Evolutionary conservation across 1,140 invertebrate species (phyloP), one percentile per base, ranked within the genome.

Genomic region (Halotydeus destructor): DNA sequence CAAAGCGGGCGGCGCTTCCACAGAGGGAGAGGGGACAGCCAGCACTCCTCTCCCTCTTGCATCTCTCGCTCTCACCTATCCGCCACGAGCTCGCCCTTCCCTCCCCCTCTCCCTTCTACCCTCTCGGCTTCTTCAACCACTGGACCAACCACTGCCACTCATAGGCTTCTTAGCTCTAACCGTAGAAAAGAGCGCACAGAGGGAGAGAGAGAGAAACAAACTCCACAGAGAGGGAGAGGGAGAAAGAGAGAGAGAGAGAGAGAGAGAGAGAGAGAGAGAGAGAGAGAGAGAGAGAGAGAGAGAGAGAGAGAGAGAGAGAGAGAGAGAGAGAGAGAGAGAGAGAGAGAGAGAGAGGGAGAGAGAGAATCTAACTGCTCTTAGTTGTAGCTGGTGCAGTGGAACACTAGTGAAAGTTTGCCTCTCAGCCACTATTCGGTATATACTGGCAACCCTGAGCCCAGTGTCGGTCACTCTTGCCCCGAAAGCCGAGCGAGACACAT

Each of bases 321-420:
- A 30, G 28, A 30, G 28, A 30, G 28, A 30, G 28, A 30, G n/a
- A n/a, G n/a, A n/a, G 11, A 11, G 11, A n/a, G n/a, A n/a, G 11
- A 12, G 22, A 39, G 19, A 30, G 31, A 24, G 38, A 30, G 19
- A 39, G 38, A 30, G 22, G 38, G 38, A 30, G 27, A 30, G n/a
- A 30, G n/a, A n/a, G n/a, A 30, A 30, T 30, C 8, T n/a, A 30
- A n/a, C 27, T 30, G n/a, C 27, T 30, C 8, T 30, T 30, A 30
- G 8, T 30, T 8, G 27, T 30, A n/a, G n/a, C n/a, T n/a, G n/a
- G n/a, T 30, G 27, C 8, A 30, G n/a, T 9, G n/a, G 27, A n/a
- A n/a, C 27, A 30, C 8, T 9, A 30, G 27, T 8, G 27, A 8
- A 18, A 30, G 11, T n/a, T 30, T 30, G 31, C 38, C 31, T 18